These are phyloP conservation scores for Carollia perspicillata DNA, from an alignment of 2,113 vertebrate genomes.

Conservation along the genomic window DNA sequence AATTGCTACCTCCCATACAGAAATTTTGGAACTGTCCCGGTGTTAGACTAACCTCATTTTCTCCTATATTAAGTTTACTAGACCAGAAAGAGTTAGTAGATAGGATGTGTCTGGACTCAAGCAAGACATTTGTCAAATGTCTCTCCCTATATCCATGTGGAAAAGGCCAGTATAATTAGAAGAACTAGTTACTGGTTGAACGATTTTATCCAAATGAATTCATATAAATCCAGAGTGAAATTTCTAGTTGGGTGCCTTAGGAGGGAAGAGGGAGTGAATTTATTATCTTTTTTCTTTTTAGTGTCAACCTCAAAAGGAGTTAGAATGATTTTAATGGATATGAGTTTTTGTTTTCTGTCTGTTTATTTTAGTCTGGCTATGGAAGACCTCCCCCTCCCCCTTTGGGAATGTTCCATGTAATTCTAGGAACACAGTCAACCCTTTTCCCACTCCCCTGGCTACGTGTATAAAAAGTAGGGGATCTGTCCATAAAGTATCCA, in stretches of 20 bases:
- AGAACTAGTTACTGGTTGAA: not conserved
- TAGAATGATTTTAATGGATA: not conserved
- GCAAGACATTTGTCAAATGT: constrained; percentile 54
- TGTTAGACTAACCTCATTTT: constrained; percentile 48
- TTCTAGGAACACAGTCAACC: not conserved
- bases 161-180: constrained; percentile 53
- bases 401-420: not conserved
- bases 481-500: no score
- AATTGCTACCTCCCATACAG: not conserved
- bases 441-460: not conserved
- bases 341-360: not conserved
- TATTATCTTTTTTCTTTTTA: not conserved
- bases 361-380: not conserved
- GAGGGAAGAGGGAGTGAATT: not conserved
- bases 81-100: constrained; percentile 62
- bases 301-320: not conserved
- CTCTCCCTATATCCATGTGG: not conserved
- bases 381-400: not conserved
- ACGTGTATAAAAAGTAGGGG: not conserved
- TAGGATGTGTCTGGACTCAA: constrained; percentile 29
- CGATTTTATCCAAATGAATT: constrained; percentile 39
- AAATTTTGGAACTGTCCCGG: not conserved
- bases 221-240: not conserved
- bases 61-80: constrained; percentile 58
- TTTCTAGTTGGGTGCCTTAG: not conserved